Evolutionary conservation across 2,113 vertebrate species (phyloP).

Genomic region (Malurus melanocephalus): DNA sequence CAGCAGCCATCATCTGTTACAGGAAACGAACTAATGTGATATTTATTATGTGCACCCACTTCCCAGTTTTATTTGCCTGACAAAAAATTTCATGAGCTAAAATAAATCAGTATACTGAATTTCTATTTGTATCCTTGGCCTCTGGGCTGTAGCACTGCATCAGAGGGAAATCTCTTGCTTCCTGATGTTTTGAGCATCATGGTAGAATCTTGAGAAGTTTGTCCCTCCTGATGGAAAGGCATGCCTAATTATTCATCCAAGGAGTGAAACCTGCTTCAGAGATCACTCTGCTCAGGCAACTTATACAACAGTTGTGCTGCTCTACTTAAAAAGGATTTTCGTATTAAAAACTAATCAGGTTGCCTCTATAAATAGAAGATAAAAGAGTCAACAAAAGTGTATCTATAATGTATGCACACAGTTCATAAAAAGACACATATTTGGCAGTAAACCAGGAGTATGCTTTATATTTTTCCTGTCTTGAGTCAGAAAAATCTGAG

Average conservation of each 20-base stretch:
- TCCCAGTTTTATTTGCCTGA: neutral
- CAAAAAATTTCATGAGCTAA: neutral
- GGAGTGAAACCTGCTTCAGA: neutral
- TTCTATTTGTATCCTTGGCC: neutral
- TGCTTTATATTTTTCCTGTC: neutral
- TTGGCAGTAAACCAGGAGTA: neutral
- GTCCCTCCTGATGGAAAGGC: neutral
- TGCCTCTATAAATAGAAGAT: neutral
- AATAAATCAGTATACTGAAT: neutral
- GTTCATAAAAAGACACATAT: neutral
- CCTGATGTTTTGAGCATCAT: neutral
- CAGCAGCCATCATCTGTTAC: neutral
- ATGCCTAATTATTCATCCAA: neutral
- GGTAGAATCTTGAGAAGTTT: neutral
- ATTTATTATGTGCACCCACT: neutral
- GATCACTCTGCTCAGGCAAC: neutral
- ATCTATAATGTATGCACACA: neutral
- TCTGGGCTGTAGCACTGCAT: neutral
- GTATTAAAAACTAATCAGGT: neutral
- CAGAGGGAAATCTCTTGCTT: neutral
- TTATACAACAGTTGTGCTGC: neutral
- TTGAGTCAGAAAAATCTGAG: neutral
- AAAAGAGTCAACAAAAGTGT: neutral
- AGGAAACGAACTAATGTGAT: neutral
- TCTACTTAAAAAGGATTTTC: neutral